Base-by-base conservation (phyloP, 1,140 invertebrate species). In the Drosophila parabipectinata region DNA sequence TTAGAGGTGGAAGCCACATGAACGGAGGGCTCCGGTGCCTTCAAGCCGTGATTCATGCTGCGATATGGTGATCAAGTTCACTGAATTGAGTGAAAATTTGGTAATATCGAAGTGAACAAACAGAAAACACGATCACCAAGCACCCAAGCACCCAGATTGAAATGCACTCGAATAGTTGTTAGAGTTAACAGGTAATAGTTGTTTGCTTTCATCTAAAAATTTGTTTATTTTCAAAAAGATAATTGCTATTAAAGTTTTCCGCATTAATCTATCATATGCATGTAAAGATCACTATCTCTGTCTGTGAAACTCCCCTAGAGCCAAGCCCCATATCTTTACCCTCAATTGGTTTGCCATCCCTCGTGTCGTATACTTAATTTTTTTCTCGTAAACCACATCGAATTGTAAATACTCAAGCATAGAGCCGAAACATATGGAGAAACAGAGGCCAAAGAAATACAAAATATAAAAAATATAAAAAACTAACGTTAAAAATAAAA, bases 281-380 rank as follows among this genome's bases (percentile, higher is more conserved):
- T 6, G 3, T 5, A 0, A 44, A 48, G 44, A 69, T 67, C 66
- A 50, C 66, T 26, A 41, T 10, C 57, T 24, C 56, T 39, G 15
- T 18, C 56, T 39, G n/a, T 18, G 21, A 59, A 21, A 47, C 8
- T 28, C 8, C 8, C 57, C 15, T 34, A 18, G 48, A 37, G 21
- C 45, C 47, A 30, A 45, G 45, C 59, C 50, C 9, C 63, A 41
- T 37, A 37, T 12, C 10, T 32, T 8, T 32, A 32, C 32, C 58
- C 52, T 80, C 77, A 83, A 71, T 77, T 73, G 58, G 63, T 56
- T 79, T 79, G 66, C 77, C 82, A 85, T 45, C 77, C 81, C 80
- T 77, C 61, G 66, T 76, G 50, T 55, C 83, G 82, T 87, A 87
- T 87, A 79, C 82, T 78, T 82, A 66, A 88, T 88, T 72, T 78